These are phyloP conservation scores for Hirundo rustica DNA, from an alignment of 2,797 vertebrate genomes.

Conservation along the genomic window DNA sequence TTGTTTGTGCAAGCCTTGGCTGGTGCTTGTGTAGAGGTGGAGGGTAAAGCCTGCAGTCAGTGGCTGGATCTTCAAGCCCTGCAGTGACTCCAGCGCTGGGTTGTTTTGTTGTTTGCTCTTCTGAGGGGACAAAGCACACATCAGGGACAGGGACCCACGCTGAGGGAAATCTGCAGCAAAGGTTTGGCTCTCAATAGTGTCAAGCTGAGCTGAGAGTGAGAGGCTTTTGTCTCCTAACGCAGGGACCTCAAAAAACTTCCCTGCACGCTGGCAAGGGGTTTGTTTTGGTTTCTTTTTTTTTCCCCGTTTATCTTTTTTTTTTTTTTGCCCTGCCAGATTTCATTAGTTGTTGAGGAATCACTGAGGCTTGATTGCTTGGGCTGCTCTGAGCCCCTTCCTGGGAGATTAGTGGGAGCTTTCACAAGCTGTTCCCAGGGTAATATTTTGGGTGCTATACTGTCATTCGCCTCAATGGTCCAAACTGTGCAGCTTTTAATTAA, in stretches of 20 bases:
- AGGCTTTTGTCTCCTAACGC: conserved; percentile 29
- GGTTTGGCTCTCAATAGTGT: background rate
- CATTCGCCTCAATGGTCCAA: background rate
- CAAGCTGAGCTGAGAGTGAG: background rate
- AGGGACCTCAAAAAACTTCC: conserved; percentile 25
- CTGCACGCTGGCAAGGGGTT: background rate
- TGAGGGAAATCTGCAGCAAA: conserved; percentile 25
- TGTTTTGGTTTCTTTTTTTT: background rate
- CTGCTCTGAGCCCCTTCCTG: background rate
- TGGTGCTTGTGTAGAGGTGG: conserved; percentile 3
- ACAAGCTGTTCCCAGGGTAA: background rate
- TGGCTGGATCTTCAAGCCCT: background rate
- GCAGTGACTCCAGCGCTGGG: conserved; percentile 21
- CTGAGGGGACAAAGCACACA: conserved; percentile 15
- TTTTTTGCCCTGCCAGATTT: background rate
- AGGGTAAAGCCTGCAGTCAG: background rate
- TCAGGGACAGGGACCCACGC: conserved; percentile 49
- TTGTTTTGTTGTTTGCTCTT: conserved; percentile 15
- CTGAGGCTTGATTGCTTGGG: background rate
- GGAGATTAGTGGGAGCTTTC: background rate
- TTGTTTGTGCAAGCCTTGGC: conserved; percentile 42
- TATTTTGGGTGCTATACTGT: background rate
- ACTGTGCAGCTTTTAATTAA: background rate
- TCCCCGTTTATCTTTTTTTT: background rate
- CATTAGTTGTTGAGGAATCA: background rate